A percentile compares a stretch with the other conserved stretches of the same genome.
Conservation (phyloP, 1,140 invertebrate species). For the Sipha flava region DNA sequence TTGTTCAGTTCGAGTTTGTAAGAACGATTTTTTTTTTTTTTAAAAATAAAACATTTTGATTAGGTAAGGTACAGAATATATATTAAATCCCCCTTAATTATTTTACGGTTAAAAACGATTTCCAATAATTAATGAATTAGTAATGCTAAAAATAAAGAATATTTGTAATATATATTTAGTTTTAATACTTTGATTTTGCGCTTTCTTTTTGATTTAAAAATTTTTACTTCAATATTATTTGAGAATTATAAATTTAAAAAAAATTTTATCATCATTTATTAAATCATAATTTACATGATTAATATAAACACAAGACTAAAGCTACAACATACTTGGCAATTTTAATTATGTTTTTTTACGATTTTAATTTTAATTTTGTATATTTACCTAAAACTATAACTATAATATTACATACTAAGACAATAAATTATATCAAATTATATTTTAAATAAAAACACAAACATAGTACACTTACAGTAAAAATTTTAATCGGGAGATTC, state of each 20-base stretch:
- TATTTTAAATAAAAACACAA: background rate
- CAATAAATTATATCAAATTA: background rate
- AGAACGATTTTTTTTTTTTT: too few species aligned
- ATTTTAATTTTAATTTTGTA: background rate
- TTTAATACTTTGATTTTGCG: background rate
- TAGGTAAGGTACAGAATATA: too few species aligned
- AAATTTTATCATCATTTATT: too few species aligned
- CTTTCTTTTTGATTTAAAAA: background rate
- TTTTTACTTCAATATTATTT: background rate
- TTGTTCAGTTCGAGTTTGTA: too few species aligned
- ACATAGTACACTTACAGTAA: too few species aligned
- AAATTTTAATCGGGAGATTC: background rate
- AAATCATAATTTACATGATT: too few species aligned
- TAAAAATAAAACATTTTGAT: too few species aligned
- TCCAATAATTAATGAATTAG: background rate
- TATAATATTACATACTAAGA: background rate
- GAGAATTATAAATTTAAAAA: too few species aligned
- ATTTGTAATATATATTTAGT: too few species aligned
- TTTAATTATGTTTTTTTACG: background rate
- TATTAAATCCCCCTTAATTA: background rate
- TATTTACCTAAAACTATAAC: conserved; percentile 11
- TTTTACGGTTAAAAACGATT: background rate
- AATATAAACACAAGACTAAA: background rate
- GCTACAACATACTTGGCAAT: background rate
- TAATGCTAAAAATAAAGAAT: background rate